These are phyloP conservation scores for Drosophila neonasuta DNA, from an alignment of 2,888 invertebrate species.

Conservation along the genomic window DNA sequence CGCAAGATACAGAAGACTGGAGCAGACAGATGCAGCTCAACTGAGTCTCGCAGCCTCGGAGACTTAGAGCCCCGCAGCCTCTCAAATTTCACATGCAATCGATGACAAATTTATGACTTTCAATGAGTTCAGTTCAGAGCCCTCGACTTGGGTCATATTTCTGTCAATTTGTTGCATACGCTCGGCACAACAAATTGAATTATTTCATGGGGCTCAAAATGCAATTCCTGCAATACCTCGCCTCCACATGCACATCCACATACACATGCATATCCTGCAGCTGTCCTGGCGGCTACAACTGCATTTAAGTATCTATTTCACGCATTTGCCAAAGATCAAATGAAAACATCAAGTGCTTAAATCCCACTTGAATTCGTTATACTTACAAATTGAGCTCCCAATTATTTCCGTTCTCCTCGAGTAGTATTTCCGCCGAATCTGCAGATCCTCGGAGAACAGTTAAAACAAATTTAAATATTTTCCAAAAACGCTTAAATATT, in stretches of 20 bases:
- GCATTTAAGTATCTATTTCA: conserved; percentile 70
- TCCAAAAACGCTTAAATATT: not conserved
- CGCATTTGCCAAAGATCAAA: conserved; percentile 68
- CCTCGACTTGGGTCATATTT: conserved; percentile 64
- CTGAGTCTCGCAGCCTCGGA: conserved; percentile 2
- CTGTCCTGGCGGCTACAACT: conserved; percentile 29
- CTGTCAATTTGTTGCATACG: conserved; percentile 71
- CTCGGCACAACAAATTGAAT: conserved; percentile 59
- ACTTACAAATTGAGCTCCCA: conserved; percentile 7
- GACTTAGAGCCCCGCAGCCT: conserved; percentile 40
- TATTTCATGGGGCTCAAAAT: conserved; percentile 49
- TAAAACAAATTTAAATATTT: conserved; percentile 2
- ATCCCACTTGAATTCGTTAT: conserved; percentile 55
- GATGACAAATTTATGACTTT: conserved; percentile 76
- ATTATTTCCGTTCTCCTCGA: conserved; percentile 43
- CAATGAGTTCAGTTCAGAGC: conserved; percentile 44
- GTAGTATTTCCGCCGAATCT: conserved; percentile 35
- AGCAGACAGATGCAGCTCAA: conserved; percentile 37
- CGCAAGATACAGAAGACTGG: not conserved
- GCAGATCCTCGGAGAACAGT: conserved; percentile 29
- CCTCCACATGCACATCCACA: not conserved
- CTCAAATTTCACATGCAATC: conserved; percentile 77
- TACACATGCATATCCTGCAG: conserved; percentile 42
- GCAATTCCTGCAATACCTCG: conserved; percentile 12
- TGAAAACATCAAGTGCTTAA: conserved; percentile 53